A percentile compares a stretch with the other conserved stretches of the same genome.
These are phyloP conservation scores for Ricordea florida DNA, from an alignment of 92 coral and sea anemone species.

Conservation along the genomic window DNA sequence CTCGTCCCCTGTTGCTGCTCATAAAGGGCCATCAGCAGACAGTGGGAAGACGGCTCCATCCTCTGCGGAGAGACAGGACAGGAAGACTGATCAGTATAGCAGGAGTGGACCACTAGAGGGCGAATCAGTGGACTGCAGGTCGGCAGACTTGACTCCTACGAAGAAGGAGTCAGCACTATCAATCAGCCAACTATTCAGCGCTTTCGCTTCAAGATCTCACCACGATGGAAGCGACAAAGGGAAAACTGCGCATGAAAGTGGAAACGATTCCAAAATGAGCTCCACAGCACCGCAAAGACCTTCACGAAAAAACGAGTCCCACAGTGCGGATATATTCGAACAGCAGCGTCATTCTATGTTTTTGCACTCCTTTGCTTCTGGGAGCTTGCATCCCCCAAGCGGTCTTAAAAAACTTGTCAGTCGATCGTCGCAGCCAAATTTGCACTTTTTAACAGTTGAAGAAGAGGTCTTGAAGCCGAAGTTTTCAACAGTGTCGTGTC, in stretches of 20 bases:
- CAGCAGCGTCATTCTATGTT: constrained; percentile 80
- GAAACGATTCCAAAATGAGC: not conserved
- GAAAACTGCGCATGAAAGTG: not conserved
- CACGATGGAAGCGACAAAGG: not conserved
- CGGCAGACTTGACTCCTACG: constrained; percentile 19
- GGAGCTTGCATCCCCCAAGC: constrained; percentile 25
- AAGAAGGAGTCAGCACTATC: constrained; percentile 17
- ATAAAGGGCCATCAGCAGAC: constrained; percentile 1
- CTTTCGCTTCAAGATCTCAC: not conserved
- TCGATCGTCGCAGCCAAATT: constrained; percentile 33
- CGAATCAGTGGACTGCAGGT: constrained; percentile 5
- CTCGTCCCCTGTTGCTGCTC: constrained; percentile 63
- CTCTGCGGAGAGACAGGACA: not conserved
- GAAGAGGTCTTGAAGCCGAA: constrained; percentile 8
- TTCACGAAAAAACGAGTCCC: constrained; percentile 57
- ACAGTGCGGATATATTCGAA: constrained; percentile 55
- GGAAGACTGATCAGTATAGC: not conserved
- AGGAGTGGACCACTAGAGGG: constrained; percentile 17
- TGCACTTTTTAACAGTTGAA: not conserved
- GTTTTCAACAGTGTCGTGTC: not conserved
- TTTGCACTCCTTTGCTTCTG: constrained; percentile 53
- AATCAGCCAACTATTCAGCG: constrained; percentile 32
- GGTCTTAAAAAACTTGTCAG: not conserved
- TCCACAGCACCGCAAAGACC: not conserved
- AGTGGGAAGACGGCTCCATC: not conserved